Base-by-base conservation (phyloP, 1,140 invertebrate species). In the Augochlora pura region DNA sequence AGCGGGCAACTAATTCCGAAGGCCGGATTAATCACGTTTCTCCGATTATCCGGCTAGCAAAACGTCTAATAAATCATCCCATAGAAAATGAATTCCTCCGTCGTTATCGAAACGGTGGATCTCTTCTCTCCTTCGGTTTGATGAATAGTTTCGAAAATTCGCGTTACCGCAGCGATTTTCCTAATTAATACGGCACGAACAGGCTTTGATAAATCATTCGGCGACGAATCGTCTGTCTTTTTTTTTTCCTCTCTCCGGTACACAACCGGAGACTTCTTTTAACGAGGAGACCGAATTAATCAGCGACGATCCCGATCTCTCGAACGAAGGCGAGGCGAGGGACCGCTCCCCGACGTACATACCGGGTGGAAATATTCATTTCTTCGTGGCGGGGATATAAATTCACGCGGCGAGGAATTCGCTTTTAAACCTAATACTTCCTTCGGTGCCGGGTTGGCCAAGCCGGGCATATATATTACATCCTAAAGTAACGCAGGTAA, bases 341-440 rank as follows among this genome's bases (percentile, higher is more conserved):
- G 1, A 14, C 10, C 10, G 6, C 42, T 9, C 54, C 42, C n/a
- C 52, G n/a, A 10, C n/a, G n/a, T n/a, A n/a, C n/a, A 46, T 21
- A 4, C 46, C 14, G 1, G 16, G 25, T 14, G 1, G 49, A 23
- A 65, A 66, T 79, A 73, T 67, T 74, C 60, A 73, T 79, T 74
- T 57, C 5, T n/a, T 8, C 49, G 1, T 2, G n/a, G 18, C 54
- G 21, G 54, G 54, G 8, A 57, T 23, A 57, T 23, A 57, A n/a
- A 57, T n/a, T 74, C 71, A 46, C 39, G 39, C 66, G 59, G 71
- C 39, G 64, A 67, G 70, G 57, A 64, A 66, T 62, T 71, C 67
- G 71, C 42, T 74, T 73, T 81, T 81, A 62, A 85, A 85, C 83
- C 84, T 85, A 84, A 85, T 84, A 85, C 78, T 81, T 85, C 82